These are phyloP conservation scores for Troides helena DNA, from an alignment of 2,888 invertebrate genomes.

Conservation along the genomic window DNA sequence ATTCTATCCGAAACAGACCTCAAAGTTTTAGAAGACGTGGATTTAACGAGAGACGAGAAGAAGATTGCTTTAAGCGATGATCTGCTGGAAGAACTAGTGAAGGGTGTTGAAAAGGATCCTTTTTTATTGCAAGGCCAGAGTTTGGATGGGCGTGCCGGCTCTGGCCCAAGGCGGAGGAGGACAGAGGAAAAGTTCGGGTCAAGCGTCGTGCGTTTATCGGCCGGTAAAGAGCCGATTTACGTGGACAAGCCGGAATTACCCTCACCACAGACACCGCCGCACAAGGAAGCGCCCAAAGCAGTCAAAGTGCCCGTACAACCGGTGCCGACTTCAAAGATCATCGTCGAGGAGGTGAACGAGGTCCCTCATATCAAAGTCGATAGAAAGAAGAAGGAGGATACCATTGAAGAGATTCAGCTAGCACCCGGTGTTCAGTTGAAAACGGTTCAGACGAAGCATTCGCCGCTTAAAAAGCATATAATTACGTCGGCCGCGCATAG, in stretches of 20 bases:
- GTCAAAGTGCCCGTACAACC: constrained; percentile 31
- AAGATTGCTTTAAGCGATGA: constrained; percentile 51
- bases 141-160: constrained; percentile 63
- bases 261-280: constrained; percentile 30
- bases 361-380: constrained; percentile 37
- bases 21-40: constrained; percentile 52
- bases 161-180: constrained; percentile 57
- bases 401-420: constrained; percentile 52
- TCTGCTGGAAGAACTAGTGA: constrained; percentile 52
- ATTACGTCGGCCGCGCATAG: constrained; percentile 56
- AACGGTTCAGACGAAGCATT: constrained; percentile 61
- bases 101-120: constrained; percentile 55
- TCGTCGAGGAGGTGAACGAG: constrained; percentile 61
- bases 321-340: constrained; percentile 42
- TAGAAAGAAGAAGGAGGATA: constrained; percentile 43
- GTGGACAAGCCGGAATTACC: constrained; percentile 35
- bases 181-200: constrained; percentile 54
- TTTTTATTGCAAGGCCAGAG: constrained; percentile 75
- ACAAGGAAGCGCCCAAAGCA: constrained; percentile 34
- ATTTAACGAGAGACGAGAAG: constrained; percentile 41
- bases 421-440: constrained; percentile 60
- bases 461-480: constrained; percentile 69
- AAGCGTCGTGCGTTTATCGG: constrained; percentile 50
- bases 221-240: constrained; percentile 52
- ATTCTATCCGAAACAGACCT: constrained; percentile 64